phyloP scores from a whole-genome alignment of 2,888 invertebrate species.

The Archips crataeganus region DNA sequence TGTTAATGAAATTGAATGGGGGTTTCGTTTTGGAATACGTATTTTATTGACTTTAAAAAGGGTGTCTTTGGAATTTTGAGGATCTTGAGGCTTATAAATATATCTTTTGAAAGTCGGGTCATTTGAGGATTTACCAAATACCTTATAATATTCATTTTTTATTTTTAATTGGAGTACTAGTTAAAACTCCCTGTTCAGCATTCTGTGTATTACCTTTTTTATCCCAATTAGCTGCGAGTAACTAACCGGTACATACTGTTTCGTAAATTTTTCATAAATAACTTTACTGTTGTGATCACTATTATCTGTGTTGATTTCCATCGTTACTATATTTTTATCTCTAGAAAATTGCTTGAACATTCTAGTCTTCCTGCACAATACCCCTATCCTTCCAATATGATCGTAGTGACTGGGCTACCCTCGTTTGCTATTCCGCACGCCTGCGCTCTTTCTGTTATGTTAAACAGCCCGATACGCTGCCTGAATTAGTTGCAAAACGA shows the following conservation, averaged over 20 bases:
- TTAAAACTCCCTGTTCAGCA: too few species aligned
- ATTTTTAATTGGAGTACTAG: too few species aligned
- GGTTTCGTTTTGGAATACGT: conserved; percentile 1
- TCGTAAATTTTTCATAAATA: too few species aligned
- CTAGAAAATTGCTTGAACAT: background rate
- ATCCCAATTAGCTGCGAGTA: too few species aligned
- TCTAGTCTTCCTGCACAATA: background rate
- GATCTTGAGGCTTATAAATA: background rate
- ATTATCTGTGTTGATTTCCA: too few species aligned
- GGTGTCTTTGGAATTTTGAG: conserved; percentile 2
- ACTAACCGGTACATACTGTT: too few species aligned
- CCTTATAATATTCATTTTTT: too few species aligned
- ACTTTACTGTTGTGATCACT: too few species aligned
- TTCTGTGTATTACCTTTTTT: too few species aligned
- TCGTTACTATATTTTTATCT: background rate
- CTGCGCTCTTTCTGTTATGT: conserved; percentile 36
- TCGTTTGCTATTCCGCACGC: conserved; percentile 33
- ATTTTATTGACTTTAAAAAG: conserved; percentile 20
- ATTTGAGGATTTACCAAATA: too few species aligned
- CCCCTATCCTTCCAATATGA: background rate
- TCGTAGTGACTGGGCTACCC: background rate
- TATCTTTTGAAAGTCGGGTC: background rate
- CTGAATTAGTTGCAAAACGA: conserved; percentile 40
- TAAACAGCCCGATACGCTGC: conserved; percentile 39
- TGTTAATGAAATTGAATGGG: conserved; percentile 29